Percentiles rank a stretch among this genome's conserved stretches.
These are phyloP conservation scores for Lasioglossum albipes DNA, from an alignment of 1,140 invertebrate genomes.

Conservation along the genomic window DNA sequence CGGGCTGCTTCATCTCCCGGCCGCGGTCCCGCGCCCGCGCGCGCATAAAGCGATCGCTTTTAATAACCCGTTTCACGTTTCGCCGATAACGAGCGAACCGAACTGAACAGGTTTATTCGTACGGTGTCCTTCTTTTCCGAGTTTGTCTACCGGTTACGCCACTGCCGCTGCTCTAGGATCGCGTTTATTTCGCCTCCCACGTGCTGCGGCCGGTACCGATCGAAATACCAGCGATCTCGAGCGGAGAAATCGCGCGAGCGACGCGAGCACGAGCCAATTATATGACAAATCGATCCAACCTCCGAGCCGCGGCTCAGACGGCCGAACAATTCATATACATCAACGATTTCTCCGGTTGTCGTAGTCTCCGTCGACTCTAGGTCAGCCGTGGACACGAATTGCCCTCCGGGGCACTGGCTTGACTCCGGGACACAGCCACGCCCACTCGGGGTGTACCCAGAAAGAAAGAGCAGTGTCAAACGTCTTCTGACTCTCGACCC, in stretches of 20 bases:
- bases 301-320: too few relatives aligned
- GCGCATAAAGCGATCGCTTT: constrained; percentile 36
- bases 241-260: constrained; percentile 19
- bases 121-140: constrained; percentile 46
- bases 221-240: constrained; percentile 20
- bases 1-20: too few relatives aligned
- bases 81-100: constrained; percentile 51
- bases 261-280: constrained; percentile 2
- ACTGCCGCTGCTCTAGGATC: constrained; percentile 31
- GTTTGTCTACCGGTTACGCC: constrained; percentile 59
- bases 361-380: too few relatives aligned
- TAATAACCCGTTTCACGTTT: constrained; percentile 51
- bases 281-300: constrained; percentile 30
- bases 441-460: too few relatives aligned
- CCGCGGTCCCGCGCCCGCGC: too few relatives aligned
- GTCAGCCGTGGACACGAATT: too few relatives aligned
- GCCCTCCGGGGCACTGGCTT: too few relatives aligned
- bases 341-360: too few relatives aligned
- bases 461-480: too few relatives aligned
- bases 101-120: constrained; percentile 48
- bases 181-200: constrained; percentile 58
- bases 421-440: too few relatives aligned
- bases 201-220: constrained; percentile 13
- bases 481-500: too few relatives aligned
- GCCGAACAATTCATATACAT: too few relatives aligned